Base-by-base conservation (phyloP, 2,797 vertebrate species). In the Mallotus villosus region DNA sequence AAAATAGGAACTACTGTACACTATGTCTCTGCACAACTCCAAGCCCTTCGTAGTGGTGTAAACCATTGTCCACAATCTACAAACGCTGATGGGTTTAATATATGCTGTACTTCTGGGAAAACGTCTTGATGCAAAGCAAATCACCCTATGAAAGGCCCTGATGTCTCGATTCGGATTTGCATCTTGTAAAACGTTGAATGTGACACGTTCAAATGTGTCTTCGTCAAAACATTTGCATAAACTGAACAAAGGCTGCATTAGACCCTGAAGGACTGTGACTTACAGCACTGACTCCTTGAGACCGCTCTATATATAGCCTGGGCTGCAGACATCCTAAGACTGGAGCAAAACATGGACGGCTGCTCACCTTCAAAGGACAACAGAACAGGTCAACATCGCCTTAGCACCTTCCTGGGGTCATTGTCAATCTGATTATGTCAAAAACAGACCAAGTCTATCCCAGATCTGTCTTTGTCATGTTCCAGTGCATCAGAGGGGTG, bases 231-330 rank as follows among this genome's bases (percentile, higher is more conserved):
- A 51, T 11, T 17, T 34, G 19, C 27, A 8, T 64, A 71, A 49
- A 67, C 72, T 55, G 53, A 73, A 78, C 75, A 22, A 34, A 53
- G 53, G 14, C 61, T 22, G 4, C 25, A 1, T 24, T 41, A 46
- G 6, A 27, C 24, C 6, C 63, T 2, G 25, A 19, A 75, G 32
- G 57, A 68, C 57, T 57, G 32, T 73, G 72, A 80, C 64, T 63
- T 64, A 69, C 72, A 78, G 51, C 72, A 73, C 75, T 57, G 69
- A 73, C 74, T 84, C 68, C 79, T 78, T 80, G 25, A 83, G 82
- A 79, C 70, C 16, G 65, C 8, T 74, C 85, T 90, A 90, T 83
- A 84, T 87, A 89, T 89, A 90, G 84, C 53, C 4, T 22, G 0
- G 37, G 16, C 63, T n/a, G 68, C 32, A 74, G 72, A 77, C 74